These are phyloP conservation scores for Agelaius tricolor DNA, from an alignment of 2,113 vertebrate species.

Conservation along the genomic window DNA sequence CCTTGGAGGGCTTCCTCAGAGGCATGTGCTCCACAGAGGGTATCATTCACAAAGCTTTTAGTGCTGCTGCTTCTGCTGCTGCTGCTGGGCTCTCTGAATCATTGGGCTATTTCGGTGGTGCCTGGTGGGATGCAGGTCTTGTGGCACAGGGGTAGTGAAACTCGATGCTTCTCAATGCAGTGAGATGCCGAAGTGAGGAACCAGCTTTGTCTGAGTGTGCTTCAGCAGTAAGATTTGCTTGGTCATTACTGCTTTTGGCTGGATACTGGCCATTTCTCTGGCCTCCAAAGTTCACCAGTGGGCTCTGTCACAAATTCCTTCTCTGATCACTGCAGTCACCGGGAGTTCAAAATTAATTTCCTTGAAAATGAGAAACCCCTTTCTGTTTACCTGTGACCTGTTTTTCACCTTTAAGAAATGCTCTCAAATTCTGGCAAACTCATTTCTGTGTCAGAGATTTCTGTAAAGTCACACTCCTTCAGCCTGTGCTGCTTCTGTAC, in stretches of 20 bases:
- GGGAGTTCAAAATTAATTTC: background rate
- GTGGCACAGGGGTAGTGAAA: conserved; percentile 26
- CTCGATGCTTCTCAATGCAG: background rate
- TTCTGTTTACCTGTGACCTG: background rate
- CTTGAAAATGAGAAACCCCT: background rate
- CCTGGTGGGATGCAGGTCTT: conserved; percentile 31
- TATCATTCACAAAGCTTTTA: conserved; percentile 16
- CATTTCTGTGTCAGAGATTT: background rate
- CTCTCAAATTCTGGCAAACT: background rate
- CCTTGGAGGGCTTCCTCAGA: conserved; percentile 22
- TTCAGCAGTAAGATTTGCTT: background rate
- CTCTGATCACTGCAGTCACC: background rate
- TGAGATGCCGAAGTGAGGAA: background rate
- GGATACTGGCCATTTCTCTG: background rate
- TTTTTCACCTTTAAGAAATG: background rate
- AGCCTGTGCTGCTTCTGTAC: background rate
- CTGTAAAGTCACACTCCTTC: background rate
- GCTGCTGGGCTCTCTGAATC: conserved; percentile 49
- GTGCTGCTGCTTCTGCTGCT: conserved; percentile 10
- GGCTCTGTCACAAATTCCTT: background rate
- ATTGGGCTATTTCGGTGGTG: conserved; percentile 31
- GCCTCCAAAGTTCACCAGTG: background rate
- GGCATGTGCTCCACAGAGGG: background rate
- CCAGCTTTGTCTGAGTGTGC: background rate
- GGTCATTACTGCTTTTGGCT: background rate